Conservation (phyloP, 1,140 invertebrate genomes). For the Chironomus tepperi region DNA sequence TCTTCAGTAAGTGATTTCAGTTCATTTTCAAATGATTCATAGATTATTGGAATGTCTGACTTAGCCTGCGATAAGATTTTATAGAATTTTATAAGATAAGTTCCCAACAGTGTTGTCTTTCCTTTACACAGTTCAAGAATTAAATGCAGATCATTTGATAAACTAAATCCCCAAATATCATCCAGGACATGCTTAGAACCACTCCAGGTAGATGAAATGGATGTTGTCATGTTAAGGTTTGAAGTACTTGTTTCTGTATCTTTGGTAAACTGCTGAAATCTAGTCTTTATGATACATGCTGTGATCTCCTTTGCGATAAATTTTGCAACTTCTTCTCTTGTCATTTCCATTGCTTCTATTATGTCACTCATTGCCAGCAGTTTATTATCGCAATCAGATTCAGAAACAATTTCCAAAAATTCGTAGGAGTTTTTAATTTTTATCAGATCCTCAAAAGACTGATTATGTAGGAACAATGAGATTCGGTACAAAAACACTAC, state of each 20-base stretch:
- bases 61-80: constrained; percentile 35
- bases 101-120: constrained; percentile 35
- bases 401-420: constrained; percentile 46
- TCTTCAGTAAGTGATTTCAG: constrained; percentile 21
- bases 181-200: neutral
- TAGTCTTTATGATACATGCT: constrained; percentile 39
- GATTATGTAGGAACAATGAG: constrained; percentile 43
- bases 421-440: constrained; percentile 43
- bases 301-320: constrained; percentile 43
- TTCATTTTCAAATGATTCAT: constrained; percentile 31
- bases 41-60: constrained; percentile 36
- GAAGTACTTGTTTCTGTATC: constrained; percentile 38
- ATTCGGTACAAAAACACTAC: constrained; percentile 47
- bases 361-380: constrained; percentile 49
- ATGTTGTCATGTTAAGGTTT: constrained; percentile 24
- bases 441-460: constrained; percentile 46
- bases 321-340: constrained; percentile 37
- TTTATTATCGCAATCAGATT: constrained; percentile 44
- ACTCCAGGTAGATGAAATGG: constrained; percentile 27
- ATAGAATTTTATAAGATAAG: constrained; percentile 36
- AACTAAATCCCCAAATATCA: constrained; percentile 41
- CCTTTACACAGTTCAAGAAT: constrained; percentile 34
- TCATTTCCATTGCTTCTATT: constrained; percentile 42
- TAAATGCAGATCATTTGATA: constrained; percentile 42
- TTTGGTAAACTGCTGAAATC: constrained; percentile 38